phyloP scores from a whole-genome alignment of 2,888 invertebrate species.

The Pristionchus entomophagus region DNA sequence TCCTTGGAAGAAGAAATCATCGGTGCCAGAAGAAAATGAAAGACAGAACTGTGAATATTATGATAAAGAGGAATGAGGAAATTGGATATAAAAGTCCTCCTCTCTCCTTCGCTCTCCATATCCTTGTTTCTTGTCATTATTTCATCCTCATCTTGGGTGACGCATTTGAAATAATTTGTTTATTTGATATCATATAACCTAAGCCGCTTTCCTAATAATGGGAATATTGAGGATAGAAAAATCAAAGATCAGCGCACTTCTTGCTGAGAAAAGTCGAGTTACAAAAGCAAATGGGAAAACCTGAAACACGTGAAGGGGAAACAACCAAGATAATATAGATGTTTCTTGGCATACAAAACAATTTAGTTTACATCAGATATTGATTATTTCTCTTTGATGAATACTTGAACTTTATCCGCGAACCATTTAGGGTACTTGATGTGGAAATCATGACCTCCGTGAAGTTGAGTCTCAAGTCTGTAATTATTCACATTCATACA shows the following conservation, averaged over 20 bases:
- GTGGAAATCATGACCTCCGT: conserved; percentile 74
- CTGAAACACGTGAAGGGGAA: not conserved
- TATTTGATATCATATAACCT: not conserved
- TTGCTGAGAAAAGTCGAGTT: conserved; percentile 16
- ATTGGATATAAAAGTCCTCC: too few species aligned
- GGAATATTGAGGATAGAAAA: not conserved
- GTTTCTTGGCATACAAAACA: not conserved
- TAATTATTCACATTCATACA: too few species aligned
- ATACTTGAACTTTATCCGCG: conserved; percentile 62
- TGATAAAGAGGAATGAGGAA: too few species aligned
- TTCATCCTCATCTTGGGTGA: too few species aligned
- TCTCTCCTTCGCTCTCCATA: too few species aligned
- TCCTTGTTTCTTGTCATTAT: too few species aligned
- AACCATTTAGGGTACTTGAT: conserved; percentile 75
- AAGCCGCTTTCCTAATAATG: not conserved
- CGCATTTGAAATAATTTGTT: not conserved
- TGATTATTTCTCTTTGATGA: conserved; percentile 50
- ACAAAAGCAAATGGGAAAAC: conserved; percentile 15
- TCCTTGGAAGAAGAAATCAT: too few species aligned
- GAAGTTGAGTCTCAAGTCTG: conserved; percentile 71
- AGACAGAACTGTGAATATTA: too few species aligned
- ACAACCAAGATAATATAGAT: not conserved
- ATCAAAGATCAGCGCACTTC: conserved; percentile 23
- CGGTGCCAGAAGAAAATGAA: too few species aligned
- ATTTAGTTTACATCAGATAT: not conserved